phyloP scores from a whole-genome alignment of 2,797 vertebrate genomes.

The Okamejei kenojei region DNA sequence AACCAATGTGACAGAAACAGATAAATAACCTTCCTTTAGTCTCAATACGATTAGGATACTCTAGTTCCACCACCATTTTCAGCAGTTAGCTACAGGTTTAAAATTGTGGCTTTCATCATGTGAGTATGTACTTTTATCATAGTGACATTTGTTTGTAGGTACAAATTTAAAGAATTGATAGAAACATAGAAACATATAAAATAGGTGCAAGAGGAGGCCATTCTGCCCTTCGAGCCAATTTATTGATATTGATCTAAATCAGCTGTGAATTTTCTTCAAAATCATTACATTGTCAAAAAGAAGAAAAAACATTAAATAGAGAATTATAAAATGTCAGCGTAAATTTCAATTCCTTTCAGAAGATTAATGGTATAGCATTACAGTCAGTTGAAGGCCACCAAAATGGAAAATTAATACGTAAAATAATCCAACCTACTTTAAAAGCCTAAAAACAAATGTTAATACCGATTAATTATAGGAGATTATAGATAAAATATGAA shows the following conservation, averaged over 20 bases:
- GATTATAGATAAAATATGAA: conserved; percentile 3
- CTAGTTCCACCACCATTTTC: not conserved
- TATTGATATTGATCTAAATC: conserved; percentile 27
- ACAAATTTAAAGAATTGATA: conserved; percentile 25
- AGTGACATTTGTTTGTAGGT: not conserved
- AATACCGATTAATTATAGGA: conserved; percentile 5
- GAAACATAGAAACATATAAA: too few species aligned
- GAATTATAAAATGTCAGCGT: not conserved
- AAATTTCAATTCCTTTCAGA: not conserved
- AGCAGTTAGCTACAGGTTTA: not conserved
- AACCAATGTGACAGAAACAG: not conserved
- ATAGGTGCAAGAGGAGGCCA: too few species aligned
- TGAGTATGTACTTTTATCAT: not conserved
- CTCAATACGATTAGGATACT: not conserved
- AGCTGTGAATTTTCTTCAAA: not conserved
- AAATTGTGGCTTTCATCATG: not conserved
- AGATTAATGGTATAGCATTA: not conserved
- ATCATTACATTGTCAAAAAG: not conserved
- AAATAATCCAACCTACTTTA: not conserved
- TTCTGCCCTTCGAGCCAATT: too few species aligned
- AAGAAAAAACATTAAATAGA: conserved; percentile 6
- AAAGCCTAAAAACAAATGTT: not conserved
- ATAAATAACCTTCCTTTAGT: not conserved
- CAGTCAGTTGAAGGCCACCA: not conserved
- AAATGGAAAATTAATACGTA: conserved; percentile 19